Conservation (phyloP, 2,888 invertebrate species). For the Nasonia oneida region DNA sequence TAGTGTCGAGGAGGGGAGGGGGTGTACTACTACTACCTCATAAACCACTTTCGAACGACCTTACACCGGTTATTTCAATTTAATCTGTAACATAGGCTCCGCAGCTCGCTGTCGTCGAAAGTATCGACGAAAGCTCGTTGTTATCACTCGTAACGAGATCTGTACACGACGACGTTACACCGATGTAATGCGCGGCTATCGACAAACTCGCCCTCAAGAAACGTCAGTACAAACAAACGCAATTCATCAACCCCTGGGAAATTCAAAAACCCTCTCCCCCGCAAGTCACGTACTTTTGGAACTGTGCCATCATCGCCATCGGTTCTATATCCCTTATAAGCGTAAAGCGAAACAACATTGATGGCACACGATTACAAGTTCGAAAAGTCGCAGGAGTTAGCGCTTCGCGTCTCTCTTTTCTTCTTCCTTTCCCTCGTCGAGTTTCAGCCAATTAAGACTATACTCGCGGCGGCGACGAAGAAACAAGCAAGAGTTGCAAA, state of each 20-base stretch:
- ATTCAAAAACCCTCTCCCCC: not conserved
- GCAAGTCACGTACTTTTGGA: conserved; percentile 26
- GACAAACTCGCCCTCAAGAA: not conserved
- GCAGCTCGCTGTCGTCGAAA: not conserved
- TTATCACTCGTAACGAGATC: not conserved
- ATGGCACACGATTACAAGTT: conserved; percentile 2
- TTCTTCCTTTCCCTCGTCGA: not conserved
- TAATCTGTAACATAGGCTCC: not conserved
- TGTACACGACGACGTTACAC: not conserved
- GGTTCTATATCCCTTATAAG: not conserved
- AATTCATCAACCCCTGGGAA: not conserved
- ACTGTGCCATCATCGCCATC: conserved; percentile 23
- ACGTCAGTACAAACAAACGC: not conserved
- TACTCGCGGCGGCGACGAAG: not conserved
- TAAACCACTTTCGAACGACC: not conserved
- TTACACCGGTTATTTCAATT: conserved; percentile 16
- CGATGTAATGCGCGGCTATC: not conserved
- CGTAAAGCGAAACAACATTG: not conserved
- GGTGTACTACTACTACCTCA: not conserved
- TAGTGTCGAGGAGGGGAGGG: too few species aligned
- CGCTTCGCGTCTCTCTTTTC: not conserved
- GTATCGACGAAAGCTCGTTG: not conserved
- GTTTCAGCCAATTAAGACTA: conserved; percentile 26
- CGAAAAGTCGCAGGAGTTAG: conserved; percentile 21
- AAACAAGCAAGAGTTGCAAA: not conserved